Conservation (phyloP, 2,888 invertebrate genomes). For the Liopterus haemorrhoidalis region DNA sequence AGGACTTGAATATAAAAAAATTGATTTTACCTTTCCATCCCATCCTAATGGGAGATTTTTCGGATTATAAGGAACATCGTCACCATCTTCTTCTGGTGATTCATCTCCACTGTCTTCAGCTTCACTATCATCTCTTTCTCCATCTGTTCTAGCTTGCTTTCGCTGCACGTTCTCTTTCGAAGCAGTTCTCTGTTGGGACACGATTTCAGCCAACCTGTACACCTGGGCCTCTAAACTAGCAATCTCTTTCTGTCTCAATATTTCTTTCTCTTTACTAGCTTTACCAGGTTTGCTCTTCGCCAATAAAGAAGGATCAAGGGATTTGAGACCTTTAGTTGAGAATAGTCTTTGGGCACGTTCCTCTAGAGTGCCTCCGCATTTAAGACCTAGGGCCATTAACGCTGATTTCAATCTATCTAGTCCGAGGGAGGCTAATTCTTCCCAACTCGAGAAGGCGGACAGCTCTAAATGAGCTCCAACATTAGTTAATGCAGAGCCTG, state of each 20-base stretch:
- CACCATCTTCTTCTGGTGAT: conserved; percentile 80
- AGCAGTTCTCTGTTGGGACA: conserved; percentile 77
- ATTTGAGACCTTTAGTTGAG: conserved; percentile 90
- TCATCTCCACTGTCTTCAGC: conserved; percentile 77
- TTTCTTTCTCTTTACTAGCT: conserved; percentile 54
- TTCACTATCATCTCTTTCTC: conserved; percentile 87
- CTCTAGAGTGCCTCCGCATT: conserved; percentile 97
- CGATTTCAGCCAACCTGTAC: conserved; percentile 79
- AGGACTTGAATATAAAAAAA: too few relatives aligned
- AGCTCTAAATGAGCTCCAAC: conserved; percentile 95
- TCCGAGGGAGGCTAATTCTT: conserved; percentile 94
- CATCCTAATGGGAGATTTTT: conserved; percentile 98
- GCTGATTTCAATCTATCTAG: conserved; percentile 96
- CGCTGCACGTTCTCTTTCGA: conserved; percentile 98
- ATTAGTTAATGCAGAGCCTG: conserved; percentile 86
- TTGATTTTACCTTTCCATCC: conserved; percentile 92
- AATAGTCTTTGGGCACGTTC: conserved; percentile 95
- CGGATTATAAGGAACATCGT: conserved; percentile 97
- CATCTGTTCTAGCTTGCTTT: conserved; percentile 93
- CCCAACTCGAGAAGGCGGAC: conserved; percentile 96
- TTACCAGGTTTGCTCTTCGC: conserved; percentile 83
- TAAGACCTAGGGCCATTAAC: conserved; percentile 90
- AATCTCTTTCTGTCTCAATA: conserved; percentile 76
- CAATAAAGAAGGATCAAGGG: conserved; percentile 83
- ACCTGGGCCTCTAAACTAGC: conserved; percentile 84